Percentiles rank a stretch among this genome's conserved stretches.
Evolutionary conservation across 2,888 invertebrate genomes (phyloP).

Genomic region (Auanema freiburgensis): DNA sequence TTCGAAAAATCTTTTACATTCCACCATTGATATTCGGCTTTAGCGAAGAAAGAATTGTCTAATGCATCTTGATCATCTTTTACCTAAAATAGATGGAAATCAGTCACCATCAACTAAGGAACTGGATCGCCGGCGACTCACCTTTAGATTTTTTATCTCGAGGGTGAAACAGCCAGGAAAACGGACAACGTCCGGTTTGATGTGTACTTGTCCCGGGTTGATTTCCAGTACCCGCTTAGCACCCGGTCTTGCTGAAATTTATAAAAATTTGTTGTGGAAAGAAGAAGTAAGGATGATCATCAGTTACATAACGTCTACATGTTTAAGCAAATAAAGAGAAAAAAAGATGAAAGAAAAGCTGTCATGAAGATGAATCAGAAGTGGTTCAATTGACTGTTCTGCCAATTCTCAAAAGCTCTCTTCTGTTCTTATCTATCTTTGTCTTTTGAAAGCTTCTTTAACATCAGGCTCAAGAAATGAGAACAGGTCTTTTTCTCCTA

Average conservation of each 20-base stretch:
- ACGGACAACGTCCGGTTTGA: slow-evolving; percentile 59
- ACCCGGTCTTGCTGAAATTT: slow-evolving; percentile 56
- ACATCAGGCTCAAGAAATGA: background rate
- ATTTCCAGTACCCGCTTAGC: slow-evolving; percentile 57
- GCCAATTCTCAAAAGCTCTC: too few species aligned
- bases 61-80: slow-evolving; percentile 51
- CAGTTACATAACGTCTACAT: background rate
- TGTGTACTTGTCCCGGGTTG: slow-evolving; percentile 56
- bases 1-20: slow-evolving; percentile 62
- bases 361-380: too few species aligned
- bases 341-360: background rate
- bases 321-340: slow-evolving; percentile 3
- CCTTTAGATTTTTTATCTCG: slow-evolving; percentile 59
- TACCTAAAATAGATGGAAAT: slow-evolving; percentile 25
- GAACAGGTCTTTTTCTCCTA: slow-evolving; percentile 6
- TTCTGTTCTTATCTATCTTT: too few species aligned
- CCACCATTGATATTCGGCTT: slow-evolving; percentile 64
- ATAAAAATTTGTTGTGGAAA: background rate
- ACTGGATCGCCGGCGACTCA: slow-evolving; percentile 7
- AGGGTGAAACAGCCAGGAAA: slow-evolving; percentile 64
- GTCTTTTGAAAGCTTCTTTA: too few species aligned
- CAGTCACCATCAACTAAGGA: slow-evolving; percentile 1
- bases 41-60: slow-evolving; percentile 62
- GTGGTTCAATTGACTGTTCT: too few species aligned
- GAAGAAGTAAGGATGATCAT: background rate